Percentiles rank a stretch among this genome's conserved stretches.
Evolutionary conservation across 2,797 vertebrate species (phyloP).

Genomic region (Oryzias dopingdopingensis): DNA sequence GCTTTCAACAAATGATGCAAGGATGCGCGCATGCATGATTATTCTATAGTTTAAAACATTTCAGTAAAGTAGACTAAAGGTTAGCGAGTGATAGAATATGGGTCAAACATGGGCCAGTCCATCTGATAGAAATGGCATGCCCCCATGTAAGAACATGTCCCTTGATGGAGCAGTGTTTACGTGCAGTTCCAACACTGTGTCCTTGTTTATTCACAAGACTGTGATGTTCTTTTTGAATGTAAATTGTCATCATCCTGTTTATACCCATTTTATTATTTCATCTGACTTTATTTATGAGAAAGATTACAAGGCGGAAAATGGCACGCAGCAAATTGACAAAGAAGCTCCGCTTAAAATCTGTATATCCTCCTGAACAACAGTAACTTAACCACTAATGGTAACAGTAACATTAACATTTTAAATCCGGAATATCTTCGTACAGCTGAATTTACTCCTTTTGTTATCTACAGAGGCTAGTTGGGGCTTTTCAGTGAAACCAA

Average conservation of each 20-base stretch:
- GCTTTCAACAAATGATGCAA: too few relatives aligned
- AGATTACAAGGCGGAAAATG: neutral
- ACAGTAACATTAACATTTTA: too few relatives aligned
- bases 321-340: neutral
- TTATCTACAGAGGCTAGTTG: too few relatives aligned
- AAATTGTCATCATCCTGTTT: neutral
- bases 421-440: too few relatives aligned
- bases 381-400: neutral
- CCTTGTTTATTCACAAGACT: slow-evolving; percentile 1
- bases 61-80: neutral
- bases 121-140: neutral
- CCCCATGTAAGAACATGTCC: neutral
- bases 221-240: neutral
- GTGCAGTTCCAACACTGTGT: neutral
- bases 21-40: too few relatives aligned
- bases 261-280: neutral
- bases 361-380: too few relatives aligned
- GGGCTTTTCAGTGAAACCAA: too few relatives aligned
- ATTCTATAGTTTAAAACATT: too few relatives aligned
- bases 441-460: too few relatives aligned
- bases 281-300: neutral
- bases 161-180: slow-evolving; percentile 8
- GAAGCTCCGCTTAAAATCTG: neutral
- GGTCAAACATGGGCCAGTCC: neutral
- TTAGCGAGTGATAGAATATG: neutral